Conservation (phyloP, 2,888 invertebrate species). For the Mactromeris polynyma region DNA sequence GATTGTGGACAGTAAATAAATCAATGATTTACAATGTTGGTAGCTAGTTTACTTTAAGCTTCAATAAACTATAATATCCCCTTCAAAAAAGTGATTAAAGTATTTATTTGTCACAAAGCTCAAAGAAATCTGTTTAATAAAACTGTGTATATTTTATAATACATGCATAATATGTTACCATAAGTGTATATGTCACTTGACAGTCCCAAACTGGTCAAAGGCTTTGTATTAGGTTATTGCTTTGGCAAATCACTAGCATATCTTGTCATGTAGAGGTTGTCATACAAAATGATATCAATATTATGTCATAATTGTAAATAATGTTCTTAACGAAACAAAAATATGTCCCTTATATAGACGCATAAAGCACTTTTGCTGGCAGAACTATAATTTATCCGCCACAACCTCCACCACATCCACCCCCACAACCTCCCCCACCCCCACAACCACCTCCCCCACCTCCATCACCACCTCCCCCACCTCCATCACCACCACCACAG, state of each 20-base stretch:
- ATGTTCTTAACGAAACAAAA: background rate
- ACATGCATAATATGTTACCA: background rate
- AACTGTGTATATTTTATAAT: too few relatives aligned
- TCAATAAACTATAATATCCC: too few relatives aligned
- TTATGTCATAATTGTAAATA: too few relatives aligned
- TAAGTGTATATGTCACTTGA: background rate
- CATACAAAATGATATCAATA: background rate
- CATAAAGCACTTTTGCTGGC: background rate
- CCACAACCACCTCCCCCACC: constrained; percentile 53
- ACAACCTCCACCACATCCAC: constrained; percentile 53
- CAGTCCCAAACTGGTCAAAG: background rate
- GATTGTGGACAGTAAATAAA: too few relatives aligned
- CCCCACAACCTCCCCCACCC: constrained; percentile 50
- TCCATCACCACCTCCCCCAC: constrained; percentile 56
- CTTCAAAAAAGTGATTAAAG: too few relatives aligned
- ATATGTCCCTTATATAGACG: background rate
- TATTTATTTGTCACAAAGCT: too few relatives aligned
- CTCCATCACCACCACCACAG: constrained; percentile 51
- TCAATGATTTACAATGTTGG: too few relatives aligned
- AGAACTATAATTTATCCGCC: constrained; percentile 8
- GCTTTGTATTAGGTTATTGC: background rate
- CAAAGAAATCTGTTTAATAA: too few relatives aligned
- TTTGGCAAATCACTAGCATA: background rate
- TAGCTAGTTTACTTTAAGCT: too few relatives aligned
- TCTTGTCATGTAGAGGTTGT: background rate